Percentiles rank a stretch among this genome's conserved stretches.
phyloP scores from a whole-genome alignment of 2,113 vertebrate genomes.

The Lipotes vexillifer region DNA sequence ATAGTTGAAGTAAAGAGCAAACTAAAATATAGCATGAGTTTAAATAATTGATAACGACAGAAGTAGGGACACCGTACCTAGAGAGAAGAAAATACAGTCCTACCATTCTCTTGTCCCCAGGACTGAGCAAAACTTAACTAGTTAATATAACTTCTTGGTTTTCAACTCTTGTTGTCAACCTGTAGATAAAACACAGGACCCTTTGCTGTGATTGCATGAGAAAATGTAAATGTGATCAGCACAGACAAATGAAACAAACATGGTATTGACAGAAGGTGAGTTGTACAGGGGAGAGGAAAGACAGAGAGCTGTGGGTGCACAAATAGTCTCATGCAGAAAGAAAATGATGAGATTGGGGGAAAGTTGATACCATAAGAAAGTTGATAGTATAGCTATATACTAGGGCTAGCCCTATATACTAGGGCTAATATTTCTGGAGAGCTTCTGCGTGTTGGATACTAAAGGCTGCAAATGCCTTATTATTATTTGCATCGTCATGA shows the following conservation, averaged over 20 bases:
- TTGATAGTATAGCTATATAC: neutral
- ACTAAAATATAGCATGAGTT: no score
- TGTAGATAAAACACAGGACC: neutral
- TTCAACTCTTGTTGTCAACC: neutral
- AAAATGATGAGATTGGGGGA: neutral
- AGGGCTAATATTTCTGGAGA: neutral
- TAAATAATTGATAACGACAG: no score
- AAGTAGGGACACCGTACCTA: no score
- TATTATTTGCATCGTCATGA: neutral
- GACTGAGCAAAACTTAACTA: neutral
- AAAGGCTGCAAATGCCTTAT: neutral
- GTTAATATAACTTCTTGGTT: neutral
- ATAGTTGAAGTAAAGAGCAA: no score
- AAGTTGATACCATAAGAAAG: neutral
- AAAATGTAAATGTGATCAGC: neutral
- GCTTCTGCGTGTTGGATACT: neutral
- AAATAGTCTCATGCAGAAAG: neutral
- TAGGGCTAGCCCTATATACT: neutral
- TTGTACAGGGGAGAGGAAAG: neutral
- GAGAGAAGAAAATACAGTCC: neutral
- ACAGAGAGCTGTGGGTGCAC: neutral
- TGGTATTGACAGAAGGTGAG: neutral
- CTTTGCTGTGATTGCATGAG: neutral
- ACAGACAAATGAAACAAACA: neutral
- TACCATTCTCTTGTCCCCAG: neutral